phyloP scores from a whole-genome alignment of 2,888 invertebrate genomes.

The Archips crataeganus region DNA sequence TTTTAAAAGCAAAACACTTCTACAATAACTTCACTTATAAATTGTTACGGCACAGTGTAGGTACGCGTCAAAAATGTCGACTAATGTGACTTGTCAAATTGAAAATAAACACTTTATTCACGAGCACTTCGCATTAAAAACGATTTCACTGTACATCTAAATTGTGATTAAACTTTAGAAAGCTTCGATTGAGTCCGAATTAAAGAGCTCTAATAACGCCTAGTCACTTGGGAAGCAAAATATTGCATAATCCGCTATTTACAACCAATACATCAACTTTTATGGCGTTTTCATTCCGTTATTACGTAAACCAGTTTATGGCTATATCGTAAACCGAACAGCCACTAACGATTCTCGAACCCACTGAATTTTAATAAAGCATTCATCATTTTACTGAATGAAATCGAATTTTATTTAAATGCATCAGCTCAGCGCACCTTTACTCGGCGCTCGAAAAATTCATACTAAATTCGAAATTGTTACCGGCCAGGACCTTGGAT shows the following conservation, averaged over 20 bases:
- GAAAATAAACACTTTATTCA: background rate
- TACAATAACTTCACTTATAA: no score
- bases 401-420: constrained; percentile 45
- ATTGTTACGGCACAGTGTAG: no score
- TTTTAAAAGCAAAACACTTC: no score
- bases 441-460: constrained; percentile 61
- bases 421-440: constrained; percentile 53
- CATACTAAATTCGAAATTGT: constrained; percentile 60
- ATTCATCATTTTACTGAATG: constrained; percentile 51
- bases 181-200: background rate
- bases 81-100: background rate
- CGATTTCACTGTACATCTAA: background rate
- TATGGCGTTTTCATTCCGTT: constrained; percentile 51
- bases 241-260: constrained; percentile 62
- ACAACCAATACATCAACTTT: constrained; percentile 55
- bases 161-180: background rate
- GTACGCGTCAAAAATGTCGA: no score
- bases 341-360: constrained; percentile 54
- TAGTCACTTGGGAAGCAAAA: constrained; percentile 31
- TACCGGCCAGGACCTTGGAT: constrained; percentile 74
- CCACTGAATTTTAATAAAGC: constrained; percentile 65
- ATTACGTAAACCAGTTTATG: constrained; percentile 42
- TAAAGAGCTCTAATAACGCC: background rate
- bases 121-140: background rate
- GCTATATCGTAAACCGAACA: constrained; percentile 57